Conservation (phyloP, 1,140 invertebrate genomes). For the Neodiprion lecontei region DNA sequence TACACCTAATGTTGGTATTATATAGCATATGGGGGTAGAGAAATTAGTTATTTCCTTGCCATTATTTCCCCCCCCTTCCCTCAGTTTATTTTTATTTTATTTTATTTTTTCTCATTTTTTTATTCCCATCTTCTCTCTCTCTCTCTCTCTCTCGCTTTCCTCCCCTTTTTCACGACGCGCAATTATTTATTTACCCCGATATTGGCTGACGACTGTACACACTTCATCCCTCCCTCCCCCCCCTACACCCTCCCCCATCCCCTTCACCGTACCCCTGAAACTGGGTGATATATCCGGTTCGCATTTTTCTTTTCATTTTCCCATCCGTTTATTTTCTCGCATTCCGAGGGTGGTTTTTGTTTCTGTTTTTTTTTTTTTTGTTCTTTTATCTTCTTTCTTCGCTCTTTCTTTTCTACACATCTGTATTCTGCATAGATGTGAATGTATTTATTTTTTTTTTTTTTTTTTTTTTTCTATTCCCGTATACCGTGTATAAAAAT, state of each 20-base stretch:
- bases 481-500: background rate
- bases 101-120: background rate
- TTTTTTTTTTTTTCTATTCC: too few relatives aligned
- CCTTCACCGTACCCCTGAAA: too few relatives aligned
- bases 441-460: too few relatives aligned
- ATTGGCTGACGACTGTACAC: background rate
- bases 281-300: too few relatives aligned
- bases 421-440: too few relatives aligned
- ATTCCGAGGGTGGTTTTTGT: too few relatives aligned
- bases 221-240: background rate
- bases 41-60: background rate
- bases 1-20: background rate
- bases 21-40: background rate
- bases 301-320: too few relatives aligned
- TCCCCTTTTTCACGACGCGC: background rate
- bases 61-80: background rate
- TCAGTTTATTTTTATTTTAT: background rate
- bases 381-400: too few relatives aligned
- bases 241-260: background rate
- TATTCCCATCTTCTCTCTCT: background rate
- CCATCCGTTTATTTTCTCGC: too few relatives aligned
- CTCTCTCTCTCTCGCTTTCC: background rate
- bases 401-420: too few relatives aligned
- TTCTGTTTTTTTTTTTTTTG: too few relatives aligned
- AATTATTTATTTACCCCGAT: constrained; percentile 5